Conservation (phyloP, 2,888 invertebrate genomes). For the Mythimna lalbum region DNA sequence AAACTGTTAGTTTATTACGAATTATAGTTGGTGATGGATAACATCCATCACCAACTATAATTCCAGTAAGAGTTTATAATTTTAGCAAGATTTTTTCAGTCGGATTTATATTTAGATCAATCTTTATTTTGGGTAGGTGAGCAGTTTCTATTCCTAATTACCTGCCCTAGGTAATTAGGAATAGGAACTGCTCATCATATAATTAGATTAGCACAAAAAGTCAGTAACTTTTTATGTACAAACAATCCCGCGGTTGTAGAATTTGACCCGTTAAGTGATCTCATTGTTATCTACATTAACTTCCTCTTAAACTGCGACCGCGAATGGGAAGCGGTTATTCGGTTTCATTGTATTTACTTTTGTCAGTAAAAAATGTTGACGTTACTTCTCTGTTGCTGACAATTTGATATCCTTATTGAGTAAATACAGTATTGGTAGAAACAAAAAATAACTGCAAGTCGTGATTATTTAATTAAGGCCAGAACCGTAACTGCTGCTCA, state of each 20-base stretch:
- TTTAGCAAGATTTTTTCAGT: no score
- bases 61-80: no score
- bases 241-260: neutral
- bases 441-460: conserved; percentile 1
- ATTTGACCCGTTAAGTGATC: conserved; percentile 47
- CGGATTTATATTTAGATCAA: no score
- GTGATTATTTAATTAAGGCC: neutral
- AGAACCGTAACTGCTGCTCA: neutral
- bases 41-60: no score
- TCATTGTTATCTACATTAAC: conserved; percentile 49
- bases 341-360: conserved; percentile 33
- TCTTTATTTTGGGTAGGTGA: no score
- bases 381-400: conserved; percentile 18
- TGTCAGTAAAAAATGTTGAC: conserved; percentile 38
- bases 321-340: conserved; percentile 40
- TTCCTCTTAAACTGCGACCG: conserved; percentile 45
- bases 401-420: conserved; percentile 39
- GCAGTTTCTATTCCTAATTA: no score
- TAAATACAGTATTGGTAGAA: neutral
- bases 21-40: no score
- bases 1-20: no score
- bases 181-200: no score
- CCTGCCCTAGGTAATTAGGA: no score
- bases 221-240: conserved; percentile 24
- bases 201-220: conserved; percentile 9